Conservation (phyloP, 2,888 invertebrate genomes). For the Drosophila testacea region DNA sequence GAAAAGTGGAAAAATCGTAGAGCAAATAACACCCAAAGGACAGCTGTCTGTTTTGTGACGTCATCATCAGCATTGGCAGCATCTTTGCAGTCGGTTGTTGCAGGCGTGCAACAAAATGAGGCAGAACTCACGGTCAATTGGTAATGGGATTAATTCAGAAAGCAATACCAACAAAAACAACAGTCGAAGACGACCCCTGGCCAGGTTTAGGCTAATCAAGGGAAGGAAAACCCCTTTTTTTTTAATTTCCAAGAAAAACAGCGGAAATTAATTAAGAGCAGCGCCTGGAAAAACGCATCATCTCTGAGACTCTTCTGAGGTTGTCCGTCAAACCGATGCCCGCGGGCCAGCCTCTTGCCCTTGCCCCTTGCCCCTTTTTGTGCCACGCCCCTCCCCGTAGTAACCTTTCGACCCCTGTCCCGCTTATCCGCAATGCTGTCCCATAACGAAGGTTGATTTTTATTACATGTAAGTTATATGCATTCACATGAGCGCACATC, state of each 20-base stretch:
- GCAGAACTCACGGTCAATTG: constrained; percentile 41
- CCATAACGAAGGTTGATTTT: constrained; percentile 61
- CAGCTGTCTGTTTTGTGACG: constrained; percentile 60
- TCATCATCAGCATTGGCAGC: not conserved
- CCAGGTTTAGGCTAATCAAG: constrained; percentile 43
- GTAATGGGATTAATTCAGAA: constrained; percentile 64
- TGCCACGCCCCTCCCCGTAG: not conserved
- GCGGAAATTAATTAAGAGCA: constrained; percentile 72
- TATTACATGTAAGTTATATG: constrained; percentile 66
- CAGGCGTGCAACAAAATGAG: constrained; percentile 21
- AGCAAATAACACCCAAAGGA: constrained; percentile 68
- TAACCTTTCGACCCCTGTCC: constrained; percentile 4
- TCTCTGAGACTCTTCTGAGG: constrained; percentile 36
- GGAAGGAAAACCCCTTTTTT: constrained; percentile 26
- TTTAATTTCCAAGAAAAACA: constrained; percentile 22
- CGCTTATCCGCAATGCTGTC: constrained; percentile 26
- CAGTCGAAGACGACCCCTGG: constrained; percentile 8
- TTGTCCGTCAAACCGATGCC: constrained; percentile 55
- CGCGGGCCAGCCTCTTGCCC: constrained; percentile 32
- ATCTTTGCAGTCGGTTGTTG: constrained; percentile 14
- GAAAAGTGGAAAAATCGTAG: constrained; percentile 61
- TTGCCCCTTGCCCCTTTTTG: constrained; percentile 6
- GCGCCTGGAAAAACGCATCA: constrained; percentile 7
- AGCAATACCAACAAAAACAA: constrained; percentile 29
- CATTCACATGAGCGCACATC: constrained; percentile 47